Conservation (phyloP, 2,888 invertebrate genomes). For the Tenthredo scrophulariae region DNA sequence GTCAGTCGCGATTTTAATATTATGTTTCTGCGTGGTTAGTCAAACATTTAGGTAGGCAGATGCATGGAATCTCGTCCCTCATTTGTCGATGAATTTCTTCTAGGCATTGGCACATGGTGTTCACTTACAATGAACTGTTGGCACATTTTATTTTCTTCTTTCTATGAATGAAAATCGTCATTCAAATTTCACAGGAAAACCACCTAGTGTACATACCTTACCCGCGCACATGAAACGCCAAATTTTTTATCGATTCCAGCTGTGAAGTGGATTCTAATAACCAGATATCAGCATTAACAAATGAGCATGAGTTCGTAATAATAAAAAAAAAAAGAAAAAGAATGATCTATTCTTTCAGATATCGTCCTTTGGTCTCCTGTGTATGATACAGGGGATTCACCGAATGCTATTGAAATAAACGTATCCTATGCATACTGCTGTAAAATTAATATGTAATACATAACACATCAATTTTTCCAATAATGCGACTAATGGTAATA, state of each 20-base stretch:
- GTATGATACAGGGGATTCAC: not conserved
- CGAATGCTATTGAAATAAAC: too few species aligned
- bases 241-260: too few species aligned
- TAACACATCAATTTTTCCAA: not conserved
- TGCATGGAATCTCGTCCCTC: not conserved
- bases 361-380: not conserved
- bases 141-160: not conserved
- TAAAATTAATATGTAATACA: not conserved
- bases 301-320: too few species aligned
- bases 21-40: not conserved
- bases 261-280: too few species aligned
- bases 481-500: not conserved
- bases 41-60: not conserved
- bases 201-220: not conserved
- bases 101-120: not conserved
- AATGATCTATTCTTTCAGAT: not conserved
- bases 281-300: too few species aligned
- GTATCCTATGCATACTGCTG: not conserved
- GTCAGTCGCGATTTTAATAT: slow-evolving; percentile 27
- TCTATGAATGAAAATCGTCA: not conserved
- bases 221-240: not conserved
- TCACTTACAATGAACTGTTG: not conserved
- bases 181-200: not conserved
- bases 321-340: too few species aligned
- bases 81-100: not conserved